Evolutionary conservation across 2,888 invertebrate species (phyloP), one percentile per base, ranked within the genome.

Genomic region (Papilio protenor): DNA sequence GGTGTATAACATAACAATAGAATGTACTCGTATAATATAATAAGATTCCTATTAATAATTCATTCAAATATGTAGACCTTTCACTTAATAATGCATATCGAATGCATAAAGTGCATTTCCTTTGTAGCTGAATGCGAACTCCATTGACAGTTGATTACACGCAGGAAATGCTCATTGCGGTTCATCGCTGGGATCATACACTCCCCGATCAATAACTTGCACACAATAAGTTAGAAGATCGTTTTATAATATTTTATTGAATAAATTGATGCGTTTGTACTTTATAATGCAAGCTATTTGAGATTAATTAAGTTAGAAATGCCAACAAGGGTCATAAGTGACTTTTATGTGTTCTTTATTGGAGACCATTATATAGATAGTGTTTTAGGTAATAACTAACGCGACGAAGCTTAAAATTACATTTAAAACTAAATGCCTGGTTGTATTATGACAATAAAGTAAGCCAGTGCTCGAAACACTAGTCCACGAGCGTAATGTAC

Each of bases 111-210:
- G 57, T 73, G 73, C 70, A 74, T 69, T 69, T 66, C 64, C 77
- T 69, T 49, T 66, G 66, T 49, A 16, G 40, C n/a, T 72, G 72
- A n/a, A 59, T 55, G 23, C 40, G n/a, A 71, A 23, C 72, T 18
- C 69, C 61, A 76, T 73, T 78, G 75, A 76, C 33, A 69, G 59
- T 49, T 72, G 64, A 66, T 75, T 78, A 64, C 16, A 49, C 16
- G 57, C 75, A 76, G 76, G 78, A 78, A 76, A 71, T 73, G 66
- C 73, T 73, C 61, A 27, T 75, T 78, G 75, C 59, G 16, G 27
- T 27, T 23, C 69, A 16, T 33, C 70, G 21, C 10, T 14, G 14
- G 49, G 33, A 47, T 52, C 61, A 40, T 70, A 49, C 33, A 52
- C 40, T 21, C 59, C 33, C 49, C 40, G 69, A 57, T 47, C 77